Evolutionary conservation across 2,888 invertebrate species (phyloP), one percentile per base, ranked within the genome.

Genomic region (Mesorhabditis spiculigera): DNA sequence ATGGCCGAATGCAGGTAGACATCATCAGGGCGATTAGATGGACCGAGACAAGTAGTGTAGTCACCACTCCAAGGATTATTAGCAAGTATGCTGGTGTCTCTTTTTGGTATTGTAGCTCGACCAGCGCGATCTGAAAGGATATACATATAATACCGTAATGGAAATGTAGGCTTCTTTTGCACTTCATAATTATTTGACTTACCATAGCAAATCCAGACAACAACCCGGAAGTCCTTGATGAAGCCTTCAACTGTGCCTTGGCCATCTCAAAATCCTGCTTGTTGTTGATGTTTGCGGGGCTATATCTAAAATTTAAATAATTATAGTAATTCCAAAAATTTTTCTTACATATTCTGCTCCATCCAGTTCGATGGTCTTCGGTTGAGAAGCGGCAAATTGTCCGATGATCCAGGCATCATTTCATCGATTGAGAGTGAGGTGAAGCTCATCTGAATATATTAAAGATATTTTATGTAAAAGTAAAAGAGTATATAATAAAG

Each of bases 21-120:
- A 95, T 95, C 94, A 95, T 95, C 65, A 95, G 89, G 0, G 95
- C 95, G 86, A 95, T 91, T 86, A 95, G 92, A 86, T 95, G 95
- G 0, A 95, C 93, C 0, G 94, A 92, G 8, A 95, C 94, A 44
- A 95, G 88, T 0, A 95, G 91, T 0, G 94, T 93, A 4, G 95
- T 95, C 16, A 77, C 75, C 10, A 82, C 69, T 0, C 93, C 93
- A 87, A 94, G 94, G 88, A 93, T 91, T 0, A 94, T 91, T 85
- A 95, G 91, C 90, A 72, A 61, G 10, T 43, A 75, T 5, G 68
- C 68, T 0, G 78, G 74, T 4, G 92, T 92, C 0, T 91, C 91
- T 70, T 91, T 91, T 87, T 92, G 92, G 79, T 94, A 91, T 86
- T 93, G 93, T 45, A 94, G 90, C 86, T 95, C 94, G 65, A 95